A percentile compares a stretch with the other conserved stretches of the same genome.
Conservation (phyloP, 92 coral and sea anemone genomes). For the Blastomussa wellsi region DNA sequence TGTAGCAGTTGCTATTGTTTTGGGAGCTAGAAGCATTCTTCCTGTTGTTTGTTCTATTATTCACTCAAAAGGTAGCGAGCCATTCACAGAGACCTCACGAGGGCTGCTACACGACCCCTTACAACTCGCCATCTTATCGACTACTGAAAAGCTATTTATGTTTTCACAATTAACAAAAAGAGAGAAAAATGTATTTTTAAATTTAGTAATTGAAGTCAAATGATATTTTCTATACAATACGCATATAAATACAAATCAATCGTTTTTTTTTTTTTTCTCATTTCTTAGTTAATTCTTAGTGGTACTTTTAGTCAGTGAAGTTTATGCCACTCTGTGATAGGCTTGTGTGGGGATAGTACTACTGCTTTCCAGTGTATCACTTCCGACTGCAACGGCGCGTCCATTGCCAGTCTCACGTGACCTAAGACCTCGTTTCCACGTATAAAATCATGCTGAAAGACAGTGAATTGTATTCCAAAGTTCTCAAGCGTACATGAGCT, state of each 20-base stretch:
- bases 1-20: no score
- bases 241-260: background rate
- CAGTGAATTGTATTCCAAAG: conserved; percentile 78
- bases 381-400: conserved; percentile 74
- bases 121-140: background rate
- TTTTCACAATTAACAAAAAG: background rate
- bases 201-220: background rate
- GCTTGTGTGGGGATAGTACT: conserved; percentile 78
- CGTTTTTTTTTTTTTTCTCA: background rate
- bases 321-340: conserved; percentile 85
- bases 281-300: background rate
- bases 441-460: conserved; percentile 67
- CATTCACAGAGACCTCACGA: no score
- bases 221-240: background rate
- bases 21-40: no score
- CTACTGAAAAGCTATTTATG: background rate
- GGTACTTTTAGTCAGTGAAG: conserved; percentile 38
- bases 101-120: no score
- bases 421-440: conserved; percentile 79
- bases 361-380: conserved; percentile 91
- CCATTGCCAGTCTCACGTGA: conserved; percentile 67
- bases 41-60: no score
- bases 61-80: no score
- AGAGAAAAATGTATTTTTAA: background rate
- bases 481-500: conserved; percentile 74